Evolutionary conservation across 2,113 vertebrate species (phyloP).

Genomic region (Heptranchias perlo): DNA sequence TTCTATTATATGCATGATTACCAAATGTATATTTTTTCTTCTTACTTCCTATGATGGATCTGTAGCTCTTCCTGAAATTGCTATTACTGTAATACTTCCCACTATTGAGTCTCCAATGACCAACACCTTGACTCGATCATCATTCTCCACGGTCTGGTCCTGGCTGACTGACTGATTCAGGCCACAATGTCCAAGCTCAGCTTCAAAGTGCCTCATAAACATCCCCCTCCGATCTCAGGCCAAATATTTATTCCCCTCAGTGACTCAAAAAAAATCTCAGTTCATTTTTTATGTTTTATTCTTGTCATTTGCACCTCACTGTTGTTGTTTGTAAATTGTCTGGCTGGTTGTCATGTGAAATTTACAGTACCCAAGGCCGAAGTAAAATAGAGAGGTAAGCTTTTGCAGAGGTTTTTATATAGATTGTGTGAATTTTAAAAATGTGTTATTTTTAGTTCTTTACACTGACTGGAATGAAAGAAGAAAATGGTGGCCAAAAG

Average conservation of each 20-base stretch:
- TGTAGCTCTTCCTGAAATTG: neutral
- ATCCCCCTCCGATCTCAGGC: neutral
- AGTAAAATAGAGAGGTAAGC: neutral
- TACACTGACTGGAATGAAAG: neutral
- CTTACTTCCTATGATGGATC: neutral
- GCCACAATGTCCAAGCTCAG: neutral
- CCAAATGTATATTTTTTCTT: neutral
- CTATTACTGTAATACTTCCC: neutral
- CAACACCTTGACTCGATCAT: neutral
- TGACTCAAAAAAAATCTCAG: neutral
- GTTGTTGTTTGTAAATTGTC: constrained; percentile 10
- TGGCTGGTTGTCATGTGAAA: neutral
- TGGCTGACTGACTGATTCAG: constrained; percentile 18
- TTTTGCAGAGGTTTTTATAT: neutral
- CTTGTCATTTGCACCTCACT: neutral
- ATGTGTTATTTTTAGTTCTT: neutral
- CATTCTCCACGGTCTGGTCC: neutral
- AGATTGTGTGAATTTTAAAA: no score
- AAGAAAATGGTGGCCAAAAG: neutral
- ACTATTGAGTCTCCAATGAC: neutral
- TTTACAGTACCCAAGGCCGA: neutral
- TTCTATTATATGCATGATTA: neutral
- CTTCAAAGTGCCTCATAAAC: neutral
- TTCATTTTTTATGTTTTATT: constrained; percentile 1
- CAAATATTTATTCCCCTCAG: neutral